Base-by-base conservation (phyloP, 2,888 invertebrate species). In the Dendrolimus pini region DNA sequence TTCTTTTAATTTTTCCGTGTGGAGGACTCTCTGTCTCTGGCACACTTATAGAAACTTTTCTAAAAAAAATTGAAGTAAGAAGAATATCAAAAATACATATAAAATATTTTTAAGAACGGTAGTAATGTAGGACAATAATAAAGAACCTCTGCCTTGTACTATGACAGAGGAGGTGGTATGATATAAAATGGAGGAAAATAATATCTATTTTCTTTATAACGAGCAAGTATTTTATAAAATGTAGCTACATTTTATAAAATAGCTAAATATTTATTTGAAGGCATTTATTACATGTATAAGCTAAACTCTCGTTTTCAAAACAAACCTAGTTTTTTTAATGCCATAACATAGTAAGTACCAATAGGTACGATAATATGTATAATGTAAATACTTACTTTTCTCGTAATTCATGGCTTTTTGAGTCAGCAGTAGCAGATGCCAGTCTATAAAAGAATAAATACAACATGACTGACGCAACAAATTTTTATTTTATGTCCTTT, bases 31-130 rank as follows among this genome's bases (percentile, higher is more conserved):
- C 60, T 2, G 59, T 42, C 1, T 18, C 30, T 0, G 81, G 75
- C 8, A 68, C 9, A 52, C 65, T 67, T 56, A 86, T 71, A 7
- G 77, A 81, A 7, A 84, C 80, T 71, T 76, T 82, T 74, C 86
- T 86, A 74, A 60, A 71, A 70, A 69, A 68, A 62, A 66, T 58
- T 58, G 57, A 59, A 60, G 53, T 58, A 59, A 56, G 59, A 63
- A 65, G 59, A 59, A 56, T 52, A 60, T 58, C 53, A 58, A 57
- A 41, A 8, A 52, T 18, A 7, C 14, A 12, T 13, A 57, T 54
- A 6, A 8, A 41, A 9, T 12, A 12, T 53, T 18, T n/a, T 9
- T 9, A 10, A 7, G 30, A 52, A 42, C 8, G 30, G n/a, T 56
- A 7, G n/a, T 56, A 7, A 18, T 52, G 9, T 2, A 6, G 52